These are phyloP conservation scores for Brachyhypopomus occidentalis DNA, from an alignment of 2,113 vertebrate genomes.

Conservation along the genomic window DNA sequence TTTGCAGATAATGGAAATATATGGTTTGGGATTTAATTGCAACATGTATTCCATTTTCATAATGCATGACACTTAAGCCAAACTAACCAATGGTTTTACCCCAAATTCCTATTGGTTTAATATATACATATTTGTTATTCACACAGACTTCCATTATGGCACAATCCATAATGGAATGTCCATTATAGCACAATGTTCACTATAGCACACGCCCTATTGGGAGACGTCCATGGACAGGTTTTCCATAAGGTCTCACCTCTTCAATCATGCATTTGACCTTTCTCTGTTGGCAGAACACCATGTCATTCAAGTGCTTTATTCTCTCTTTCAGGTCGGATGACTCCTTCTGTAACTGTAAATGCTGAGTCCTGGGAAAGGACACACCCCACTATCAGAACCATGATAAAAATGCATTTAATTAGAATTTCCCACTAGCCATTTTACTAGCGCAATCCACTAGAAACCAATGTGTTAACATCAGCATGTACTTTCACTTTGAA, in stretches of 20 bases:
- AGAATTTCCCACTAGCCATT: neutral
- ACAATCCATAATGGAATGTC: too few species aligned
- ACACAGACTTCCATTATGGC: too few species aligned
- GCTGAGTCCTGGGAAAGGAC: conserved; percentile 77
- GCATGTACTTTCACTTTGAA: neutral
- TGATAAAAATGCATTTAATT: neutral
- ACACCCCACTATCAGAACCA: neutral
- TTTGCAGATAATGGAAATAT: too few species aligned
- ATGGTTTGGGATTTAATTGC: too few species aligned
- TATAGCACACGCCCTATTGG: too few species aligned
- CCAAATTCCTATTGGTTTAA: too few species aligned
- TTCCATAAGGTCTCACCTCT: conserved; percentile 79
- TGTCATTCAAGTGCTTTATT: conserved; percentile 94
- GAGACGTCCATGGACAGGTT: neutral
- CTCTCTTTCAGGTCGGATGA: conserved; percentile 84
- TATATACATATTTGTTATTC: too few species aligned
- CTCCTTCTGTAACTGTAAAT: conserved; percentile 82
- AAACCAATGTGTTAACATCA: neutral
- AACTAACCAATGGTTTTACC: too few species aligned
- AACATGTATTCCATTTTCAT: too few species aligned
- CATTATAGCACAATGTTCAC: too few species aligned
- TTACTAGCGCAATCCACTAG: neutral
- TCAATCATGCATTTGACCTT: conserved; percentile 98
- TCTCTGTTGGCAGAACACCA: conserved; percentile 98
- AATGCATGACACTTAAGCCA: too few species aligned